Evolutionary conservation across 2,113 vertebrate genomes (phyloP).

Genomic region (Gracilinanus agilis): DNA sequence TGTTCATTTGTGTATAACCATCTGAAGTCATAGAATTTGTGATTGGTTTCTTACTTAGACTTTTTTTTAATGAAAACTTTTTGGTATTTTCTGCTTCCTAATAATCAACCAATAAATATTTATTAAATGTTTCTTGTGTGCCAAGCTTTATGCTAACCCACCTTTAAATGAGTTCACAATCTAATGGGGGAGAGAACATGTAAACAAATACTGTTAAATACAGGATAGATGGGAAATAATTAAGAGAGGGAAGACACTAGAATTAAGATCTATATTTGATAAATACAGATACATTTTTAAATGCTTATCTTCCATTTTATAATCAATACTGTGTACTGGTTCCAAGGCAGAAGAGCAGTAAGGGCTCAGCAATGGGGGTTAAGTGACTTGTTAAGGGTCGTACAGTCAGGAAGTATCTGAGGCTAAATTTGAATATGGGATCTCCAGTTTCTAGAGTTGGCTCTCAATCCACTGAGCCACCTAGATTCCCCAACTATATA

Average conservation of each 20-base stretch:
- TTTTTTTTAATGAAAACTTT: background rate
- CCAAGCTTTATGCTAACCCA: background rate
- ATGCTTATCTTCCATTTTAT: no score
- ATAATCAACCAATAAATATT: background rate
- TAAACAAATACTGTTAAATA: background rate
- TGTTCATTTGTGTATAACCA: background rate
- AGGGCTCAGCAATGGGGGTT: no score
- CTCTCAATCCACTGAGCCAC: no score
- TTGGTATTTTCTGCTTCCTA: background rate
- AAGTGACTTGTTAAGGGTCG: no score
- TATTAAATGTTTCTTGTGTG: background rate
- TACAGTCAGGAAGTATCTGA: no score
- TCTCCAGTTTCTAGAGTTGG: no score
- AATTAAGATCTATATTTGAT: background rate
- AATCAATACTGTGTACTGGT: no score
- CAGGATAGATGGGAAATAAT: background rate
- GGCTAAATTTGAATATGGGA: no score
- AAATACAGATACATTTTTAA: no score
- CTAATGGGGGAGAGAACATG: background rate
- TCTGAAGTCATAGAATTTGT: background rate
- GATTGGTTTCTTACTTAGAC: background rate
- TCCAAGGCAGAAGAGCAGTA: no score
- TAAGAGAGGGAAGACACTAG: background rate
- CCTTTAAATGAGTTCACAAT: background rate
- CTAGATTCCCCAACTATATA: no score